Evolutionary conservation across 2,888 invertebrate genomes (phyloP), one percentile per base, ranked within the genome.

Genomic region (Baccha elongata): DNA sequence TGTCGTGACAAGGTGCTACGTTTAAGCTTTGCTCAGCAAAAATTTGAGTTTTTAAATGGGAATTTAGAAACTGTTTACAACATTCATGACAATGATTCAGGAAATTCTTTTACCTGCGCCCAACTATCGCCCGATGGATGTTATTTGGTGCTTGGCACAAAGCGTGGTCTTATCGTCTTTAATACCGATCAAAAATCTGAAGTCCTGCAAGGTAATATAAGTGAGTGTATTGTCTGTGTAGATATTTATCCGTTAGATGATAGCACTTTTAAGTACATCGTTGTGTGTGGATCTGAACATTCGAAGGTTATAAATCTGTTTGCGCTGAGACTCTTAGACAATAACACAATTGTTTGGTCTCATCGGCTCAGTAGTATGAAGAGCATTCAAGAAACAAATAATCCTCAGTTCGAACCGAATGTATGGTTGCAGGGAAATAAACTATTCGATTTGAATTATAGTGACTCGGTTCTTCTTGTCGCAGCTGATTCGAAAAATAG

Each of bases 131-230:
- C 84, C 2, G 89, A 89, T 55, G 86, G 86, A 0, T 84, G 86
- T 46, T 90, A 88, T 76, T 78, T 91, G 8, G 86, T 90, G 15
- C 84, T 91, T 65, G 91, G 91, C 15, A 90, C 91, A 11, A 86
- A 86, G n/a, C 86, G 86, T 21, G 91, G 91, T 4, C 78, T 91
- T 0, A 86, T 89, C 10, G 87, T 91, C 0, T 88, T 88, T 29
- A 88, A 90, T 69, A 79, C 88, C 0, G 71, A 75, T 1, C 83
- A 76, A 1, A 86, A 85, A 2, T 69, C 84, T 1, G 86, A 86
- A 53, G 86, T 89, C 2, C 69, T 90, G n/a, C 87, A 88, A 10
- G 88, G 90, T 42, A 90, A 89, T 85, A 87, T 90, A 15, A 90
- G 89, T 65, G 86, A 87, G 42, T 85, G 85, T n/a, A 89, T 90